Evolutionary conservation across 2,888 invertebrate genomes (phyloP).

Genomic region (Hesperia comma): DNA sequence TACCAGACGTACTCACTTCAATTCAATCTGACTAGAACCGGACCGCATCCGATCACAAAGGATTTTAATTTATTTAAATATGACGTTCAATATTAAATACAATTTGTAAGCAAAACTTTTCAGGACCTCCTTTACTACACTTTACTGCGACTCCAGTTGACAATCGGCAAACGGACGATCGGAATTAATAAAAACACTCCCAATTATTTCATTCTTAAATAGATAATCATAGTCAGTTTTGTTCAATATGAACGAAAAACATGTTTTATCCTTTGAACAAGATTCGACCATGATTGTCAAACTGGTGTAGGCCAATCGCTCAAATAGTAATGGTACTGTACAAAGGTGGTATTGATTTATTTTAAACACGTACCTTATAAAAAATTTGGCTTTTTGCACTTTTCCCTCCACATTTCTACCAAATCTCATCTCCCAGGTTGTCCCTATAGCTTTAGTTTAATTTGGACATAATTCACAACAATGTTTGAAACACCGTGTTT

Average conservation of each 20-base stretch:
- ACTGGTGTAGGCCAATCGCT: not conserved
- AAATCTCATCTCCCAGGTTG: too few relatives aligned
- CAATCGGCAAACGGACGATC: not conserved
- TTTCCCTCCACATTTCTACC: too few relatives aligned
- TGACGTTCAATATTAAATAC: conserved; percentile 30
- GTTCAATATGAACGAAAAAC: conserved; percentile 10
- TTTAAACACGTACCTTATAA: too few relatives aligned
- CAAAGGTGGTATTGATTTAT: too few relatives aligned
- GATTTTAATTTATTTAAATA: conserved; percentile 26
- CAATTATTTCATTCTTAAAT: not conserved
- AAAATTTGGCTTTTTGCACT: too few relatives aligned
- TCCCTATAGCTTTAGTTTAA: too few relatives aligned
- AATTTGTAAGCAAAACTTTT: conserved; percentile 33
- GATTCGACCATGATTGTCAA: not conserved
- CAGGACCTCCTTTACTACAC: conserved; percentile 21
- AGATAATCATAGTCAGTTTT: not conserved
- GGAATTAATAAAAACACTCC: not conserved
- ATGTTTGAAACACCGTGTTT: too few relatives aligned
- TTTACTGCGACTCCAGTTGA: conserved; percentile 9
- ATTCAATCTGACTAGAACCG: conserved; percentile 33
- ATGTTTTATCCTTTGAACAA: conserved; percentile 1
- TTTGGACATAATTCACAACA: too few relatives aligned
- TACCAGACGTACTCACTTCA: conserved; percentile 8
- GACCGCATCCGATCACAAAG: conserved; percentile 28
- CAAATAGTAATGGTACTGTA: too few relatives aligned